Evolutionary conservation across 2,113 vertebrate species (phyloP), one percentile per base, ranked within the genome.

Genomic region (Pontoporia blainvillei): DNA sequence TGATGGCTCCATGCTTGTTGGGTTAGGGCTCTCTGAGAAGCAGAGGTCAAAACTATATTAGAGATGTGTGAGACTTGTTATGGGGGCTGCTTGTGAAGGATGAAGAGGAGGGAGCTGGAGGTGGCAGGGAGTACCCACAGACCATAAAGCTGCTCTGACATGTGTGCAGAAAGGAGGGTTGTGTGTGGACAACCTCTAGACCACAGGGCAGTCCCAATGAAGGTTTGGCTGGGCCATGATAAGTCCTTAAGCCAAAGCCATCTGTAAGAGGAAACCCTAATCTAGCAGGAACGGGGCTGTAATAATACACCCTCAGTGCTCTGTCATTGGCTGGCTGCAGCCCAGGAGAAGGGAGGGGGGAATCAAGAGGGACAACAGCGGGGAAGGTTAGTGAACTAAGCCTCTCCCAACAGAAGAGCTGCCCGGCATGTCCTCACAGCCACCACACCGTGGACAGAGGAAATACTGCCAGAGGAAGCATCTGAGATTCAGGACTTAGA

Each of bases 401-500:
- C 21, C 3, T 39, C 49, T 85, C 36, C 15, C 49, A n/a, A 20
- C 11, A 9, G 39, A 57, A 95, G 27, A 64, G 34, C 6, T 21
- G 14, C 72, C 18, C 4, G 15, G 57, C 3, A 2, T 6, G 4
- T 69, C 17, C 57, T 49, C 7, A 54, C 0, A 1, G 29, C 31
- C 31, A 8, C 8, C 9, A 83, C 27, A 9, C 13, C 2, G 14
- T 9, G n/a, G 25, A 49, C 76, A 85, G 61, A 88, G 41, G 49
- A 81, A 54, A 27, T 34, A 46, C 21, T 5, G 21, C 13, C 18
- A 59, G 29, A 92, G n/a, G 46, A 87, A 72, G 27, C 27, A 1
- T 8, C 4, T 5, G 57, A 79, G 11, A 34, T 41, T n/a, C 66
- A 57, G 15, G 78, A 61, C 34, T 66, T 8, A 25, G 41, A 72